Percentiles rank a stretch among this genome's conserved stretches.
phyloP scores from a whole-genome alignment of 2,113 vertebrate genomes.

The Burhinus oedicnemus region DNA sequence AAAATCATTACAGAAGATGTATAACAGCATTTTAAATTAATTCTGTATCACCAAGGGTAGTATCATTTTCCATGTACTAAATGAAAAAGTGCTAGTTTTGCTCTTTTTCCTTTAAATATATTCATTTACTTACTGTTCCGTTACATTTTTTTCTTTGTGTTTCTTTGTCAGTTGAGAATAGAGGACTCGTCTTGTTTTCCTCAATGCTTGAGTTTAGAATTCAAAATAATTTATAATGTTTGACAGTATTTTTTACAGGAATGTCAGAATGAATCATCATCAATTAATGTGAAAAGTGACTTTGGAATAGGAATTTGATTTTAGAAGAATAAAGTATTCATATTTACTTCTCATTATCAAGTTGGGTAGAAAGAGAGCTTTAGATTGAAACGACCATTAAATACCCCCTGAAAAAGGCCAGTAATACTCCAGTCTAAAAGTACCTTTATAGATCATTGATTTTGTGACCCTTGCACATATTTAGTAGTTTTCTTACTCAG shows the following conservation, averaged over 20 bases:
- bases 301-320: slow-evolving; percentile 36
- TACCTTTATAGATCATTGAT: neutral
- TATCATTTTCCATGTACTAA: neutral
- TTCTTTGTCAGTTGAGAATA: neutral
- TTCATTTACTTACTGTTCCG: neutral
- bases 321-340: slow-evolving; percentile 8
- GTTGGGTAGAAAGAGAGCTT: neutral
- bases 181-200: neutral
- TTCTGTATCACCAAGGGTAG: neutral
- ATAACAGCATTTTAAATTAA: neutral
- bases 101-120: neutral
- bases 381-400: neutral
- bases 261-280: slow-evolving; percentile 59
- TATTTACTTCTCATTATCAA: neutral
- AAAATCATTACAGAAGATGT: neutral
- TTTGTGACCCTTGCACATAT: neutral
- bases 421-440: neutral
- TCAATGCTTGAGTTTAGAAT: neutral
- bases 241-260: slow-evolving; percentile 39
- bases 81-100: neutral
- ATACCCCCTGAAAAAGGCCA: neutral
- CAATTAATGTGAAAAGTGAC: slow-evolving; percentile 31
- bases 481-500: neutral
- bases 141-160: accelerated
- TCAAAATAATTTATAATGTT: neutral